These are phyloP conservation scores for Cryptus viduatorius DNA, from an alignment of 2,888 invertebrate species.

Conservation along the genomic window DNA sequence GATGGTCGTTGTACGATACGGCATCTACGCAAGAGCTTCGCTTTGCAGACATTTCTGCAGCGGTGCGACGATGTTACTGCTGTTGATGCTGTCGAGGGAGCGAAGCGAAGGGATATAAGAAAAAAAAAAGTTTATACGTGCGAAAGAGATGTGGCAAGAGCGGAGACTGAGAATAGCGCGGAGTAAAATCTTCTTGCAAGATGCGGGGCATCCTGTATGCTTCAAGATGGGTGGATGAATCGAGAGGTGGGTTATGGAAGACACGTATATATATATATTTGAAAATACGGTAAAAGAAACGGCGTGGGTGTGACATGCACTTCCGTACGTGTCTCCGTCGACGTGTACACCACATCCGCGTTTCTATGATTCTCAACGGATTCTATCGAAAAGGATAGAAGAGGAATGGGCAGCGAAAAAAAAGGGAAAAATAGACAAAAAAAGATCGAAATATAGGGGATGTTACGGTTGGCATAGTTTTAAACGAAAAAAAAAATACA, in stretches of 20 bases:
- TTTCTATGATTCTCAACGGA: constrained; percentile 49
- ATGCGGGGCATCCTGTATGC: constrained; percentile 58
- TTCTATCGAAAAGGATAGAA: constrained; percentile 49
- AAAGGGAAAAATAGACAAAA: background rate
- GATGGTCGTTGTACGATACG: background rate
- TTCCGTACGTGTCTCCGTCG: constrained; percentile 49
- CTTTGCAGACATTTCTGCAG: background rate
- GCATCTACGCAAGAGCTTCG: background rate
- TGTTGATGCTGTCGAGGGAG: constrained; percentile 41
- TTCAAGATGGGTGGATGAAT: constrained; percentile 77
- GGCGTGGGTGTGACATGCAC: constrained; percentile 62
- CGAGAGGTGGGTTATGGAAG: constrained; percentile 57
- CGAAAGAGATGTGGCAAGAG: constrained; percentile 42
- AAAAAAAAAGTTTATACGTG: constrained; percentile 29
- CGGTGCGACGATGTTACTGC: background rate
- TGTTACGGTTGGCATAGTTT: background rate
- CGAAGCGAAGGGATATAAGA: constrained; percentile 24
- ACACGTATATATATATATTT: constrained; percentile 51
- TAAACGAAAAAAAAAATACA: background rate
- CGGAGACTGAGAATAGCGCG: constrained; percentile 67
- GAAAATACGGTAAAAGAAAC: constrained; percentile 44
- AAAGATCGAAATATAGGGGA: background rate
- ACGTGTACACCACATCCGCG: constrained; percentile 38
- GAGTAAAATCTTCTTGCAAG: constrained; percentile 76
- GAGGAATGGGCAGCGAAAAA: constrained; percentile 16